These are phyloP conservation scores for Zosterops lateralis DNA, from an alignment of 2,113 vertebrate species.

Conservation along the genomic window DNA sequence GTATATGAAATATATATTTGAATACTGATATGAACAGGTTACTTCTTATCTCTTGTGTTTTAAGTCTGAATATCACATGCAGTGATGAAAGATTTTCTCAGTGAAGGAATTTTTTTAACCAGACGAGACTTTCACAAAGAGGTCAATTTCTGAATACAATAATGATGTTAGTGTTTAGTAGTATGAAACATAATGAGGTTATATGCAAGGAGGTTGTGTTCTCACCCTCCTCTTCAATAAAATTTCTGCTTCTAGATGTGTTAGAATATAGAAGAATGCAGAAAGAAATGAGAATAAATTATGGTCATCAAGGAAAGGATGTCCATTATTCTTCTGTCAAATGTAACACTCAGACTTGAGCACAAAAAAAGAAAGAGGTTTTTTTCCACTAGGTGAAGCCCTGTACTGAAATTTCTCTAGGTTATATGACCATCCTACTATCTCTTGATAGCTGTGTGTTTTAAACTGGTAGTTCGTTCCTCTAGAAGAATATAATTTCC, in stretches of 20 bases:
- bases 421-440: not conserved
- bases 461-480: not conserved
- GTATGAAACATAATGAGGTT: not conserved
- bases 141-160: not conserved
- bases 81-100: not conserved
- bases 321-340: not conserved
- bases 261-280: not conserved
- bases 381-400: not conserved
- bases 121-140: not conserved
- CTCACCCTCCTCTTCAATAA: not conserved
- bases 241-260: not conserved
- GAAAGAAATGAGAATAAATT: not conserved
- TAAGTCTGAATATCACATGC: not conserved
- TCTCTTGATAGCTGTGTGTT: not conserved
- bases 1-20: not conserved
- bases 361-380: not conserved
- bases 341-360: not conserved
- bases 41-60: not conserved
- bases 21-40: not conserved
- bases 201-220: not conserved
- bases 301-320: not conserved
- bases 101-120: not conserved
- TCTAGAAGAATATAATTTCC: not conserved
- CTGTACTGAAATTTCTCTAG: not conserved
- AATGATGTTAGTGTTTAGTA: not conserved